A percentile compares a stretch with the other conserved stretches of the same genome.
Evolutionary conservation across 2,888 invertebrate genomes (phyloP).

Genomic region (Sthenelais limicola): DNA sequence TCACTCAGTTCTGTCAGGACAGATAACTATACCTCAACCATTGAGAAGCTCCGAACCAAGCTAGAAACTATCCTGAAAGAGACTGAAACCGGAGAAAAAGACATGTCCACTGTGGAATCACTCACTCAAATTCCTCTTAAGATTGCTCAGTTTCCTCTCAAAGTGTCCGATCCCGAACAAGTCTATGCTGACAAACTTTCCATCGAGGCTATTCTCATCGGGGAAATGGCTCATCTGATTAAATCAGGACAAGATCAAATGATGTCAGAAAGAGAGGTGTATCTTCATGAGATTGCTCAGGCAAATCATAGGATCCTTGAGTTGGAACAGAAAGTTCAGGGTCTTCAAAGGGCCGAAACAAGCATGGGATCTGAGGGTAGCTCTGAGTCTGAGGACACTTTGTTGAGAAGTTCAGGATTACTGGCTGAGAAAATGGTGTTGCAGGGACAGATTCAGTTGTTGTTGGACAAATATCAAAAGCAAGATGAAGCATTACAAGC

Average conservation of each 20-base stretch:
- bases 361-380: background rate
- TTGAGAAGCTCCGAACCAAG: background rate
- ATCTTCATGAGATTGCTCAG: conserved; percentile 36
- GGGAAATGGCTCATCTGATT: conserved; percentile 69
- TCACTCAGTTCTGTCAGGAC: background rate
- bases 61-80: conserved; percentile 12
- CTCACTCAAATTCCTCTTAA: background rate
- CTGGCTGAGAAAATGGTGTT: conserved; percentile 78
- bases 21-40: conserved; percentile 10
- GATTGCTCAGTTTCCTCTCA: background rate
- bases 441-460: conserved; percentile 60
- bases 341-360: background rate
- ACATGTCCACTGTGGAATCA: background rate
- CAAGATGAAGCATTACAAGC: background rate
- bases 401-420: conserved; percentile 84
- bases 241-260: conserved; percentile 54
- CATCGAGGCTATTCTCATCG: conserved; percentile 58
- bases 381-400: conserved; percentile 48
- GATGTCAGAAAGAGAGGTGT: conserved; percentile 6
- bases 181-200: conserved; percentile 49
- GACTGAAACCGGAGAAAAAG: background rate
- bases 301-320: conserved; percentile 37
- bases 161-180: conserved; percentile 17
- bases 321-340: conserved; percentile 36
- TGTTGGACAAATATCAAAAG: conserved; percentile 20